Evolutionary conservation across 2,797 vertebrate species (phyloP).

Genomic region (Lacerta viridis): DNA sequence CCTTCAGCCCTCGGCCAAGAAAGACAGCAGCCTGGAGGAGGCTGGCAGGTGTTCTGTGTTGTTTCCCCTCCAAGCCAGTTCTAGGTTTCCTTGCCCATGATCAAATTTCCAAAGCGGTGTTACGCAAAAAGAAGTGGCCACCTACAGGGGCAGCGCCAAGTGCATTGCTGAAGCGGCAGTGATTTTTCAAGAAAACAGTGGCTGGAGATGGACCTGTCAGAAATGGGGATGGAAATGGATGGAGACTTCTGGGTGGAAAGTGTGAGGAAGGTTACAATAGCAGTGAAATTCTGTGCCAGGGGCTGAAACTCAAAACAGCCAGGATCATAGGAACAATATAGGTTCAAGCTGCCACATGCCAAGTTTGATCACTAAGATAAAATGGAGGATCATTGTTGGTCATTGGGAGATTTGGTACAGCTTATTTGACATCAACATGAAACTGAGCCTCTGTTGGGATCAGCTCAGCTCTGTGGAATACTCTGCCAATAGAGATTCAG

Average conservation of each 20-base stretch:
- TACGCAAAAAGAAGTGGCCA: background rate
- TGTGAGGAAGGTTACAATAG: too few relatives aligned
- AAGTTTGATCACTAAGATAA: too few relatives aligned
- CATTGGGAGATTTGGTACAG: too few relatives aligned
- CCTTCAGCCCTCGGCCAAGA: slow-evolving; percentile 65
- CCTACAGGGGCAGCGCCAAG: background rate
- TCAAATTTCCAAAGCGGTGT: background rate
- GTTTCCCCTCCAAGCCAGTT: slow-evolving; percentile 46
- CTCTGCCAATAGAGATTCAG: too few relatives aligned
- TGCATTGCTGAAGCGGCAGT: background rate
- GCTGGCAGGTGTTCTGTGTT: slow-evolving; percentile 64
- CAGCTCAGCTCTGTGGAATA: too few relatives aligned
- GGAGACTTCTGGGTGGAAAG: background rate
- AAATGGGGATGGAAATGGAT: background rate
- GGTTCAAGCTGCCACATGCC: too few relatives aligned
- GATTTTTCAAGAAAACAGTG: slow-evolving; percentile 45
- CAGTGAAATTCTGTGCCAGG: too few relatives aligned
- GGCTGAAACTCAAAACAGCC: too few relatives aligned
- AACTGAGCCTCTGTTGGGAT: too few relatives aligned
- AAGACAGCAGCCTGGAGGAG: slow-evolving; percentile 52
- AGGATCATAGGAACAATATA: too few relatives aligned
- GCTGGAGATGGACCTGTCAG: background rate
- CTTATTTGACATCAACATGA: too few relatives aligned
- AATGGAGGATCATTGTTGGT: too few relatives aligned
- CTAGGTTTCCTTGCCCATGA: slow-evolving; percentile 44